A percentile compares a stretch with the other conserved stretches of the same genome.
These are phyloP conservation scores for Latheticus oryzae DNA, from an alignment of 2,888 invertebrate species.

Conservation along the genomic window DNA sequence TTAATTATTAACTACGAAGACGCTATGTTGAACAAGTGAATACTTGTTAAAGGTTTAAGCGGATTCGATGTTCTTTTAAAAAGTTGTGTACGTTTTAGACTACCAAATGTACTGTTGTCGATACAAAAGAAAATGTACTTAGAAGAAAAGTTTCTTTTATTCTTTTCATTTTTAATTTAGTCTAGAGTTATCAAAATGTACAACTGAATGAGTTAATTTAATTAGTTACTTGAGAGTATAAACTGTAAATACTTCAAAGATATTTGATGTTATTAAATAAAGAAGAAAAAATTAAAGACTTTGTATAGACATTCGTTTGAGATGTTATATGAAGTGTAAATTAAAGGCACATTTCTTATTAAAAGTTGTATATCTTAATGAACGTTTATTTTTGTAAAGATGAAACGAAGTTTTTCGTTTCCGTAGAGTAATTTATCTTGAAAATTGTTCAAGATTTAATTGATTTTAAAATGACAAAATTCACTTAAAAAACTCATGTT, in stretches of 20 bases:
- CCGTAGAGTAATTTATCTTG: constrained; percentile 6
- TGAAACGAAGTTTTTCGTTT: constrained; percentile 18
- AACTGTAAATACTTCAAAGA: constrained; percentile 28
- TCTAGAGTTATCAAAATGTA: constrained; percentile 15
- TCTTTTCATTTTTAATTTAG: constrained; percentile 7
- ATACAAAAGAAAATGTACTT: too few species aligned
- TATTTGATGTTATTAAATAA: constrained; percentile 20
- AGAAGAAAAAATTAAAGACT: constrained; percentile 12
- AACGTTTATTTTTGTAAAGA: constrained; percentile 21
- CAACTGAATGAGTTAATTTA: constrained; percentile 23
- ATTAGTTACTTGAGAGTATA: constrained; percentile 21
- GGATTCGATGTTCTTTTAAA: too few species aligned
- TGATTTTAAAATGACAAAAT: constrained; percentile 5
- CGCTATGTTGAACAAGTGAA: too few species aligned
- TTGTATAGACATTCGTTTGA: constrained; percentile 15
- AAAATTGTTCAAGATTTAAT: constrained; percentile 12
- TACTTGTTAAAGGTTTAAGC: too few species aligned
- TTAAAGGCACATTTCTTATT: constrained; percentile 22
- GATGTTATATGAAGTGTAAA: constrained; percentile 22
- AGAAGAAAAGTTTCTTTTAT: too few species aligned
- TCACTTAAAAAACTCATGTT: constrained; percentile 3
- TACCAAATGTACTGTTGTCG: too few species aligned
- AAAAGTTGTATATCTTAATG: constrained; percentile 23
- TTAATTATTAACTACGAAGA: too few species aligned
- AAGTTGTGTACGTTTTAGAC: too few species aligned